Evolutionary conservation across 2,797 vertebrate species (phyloP).

Genomic region (Columba guinea): DNA sequence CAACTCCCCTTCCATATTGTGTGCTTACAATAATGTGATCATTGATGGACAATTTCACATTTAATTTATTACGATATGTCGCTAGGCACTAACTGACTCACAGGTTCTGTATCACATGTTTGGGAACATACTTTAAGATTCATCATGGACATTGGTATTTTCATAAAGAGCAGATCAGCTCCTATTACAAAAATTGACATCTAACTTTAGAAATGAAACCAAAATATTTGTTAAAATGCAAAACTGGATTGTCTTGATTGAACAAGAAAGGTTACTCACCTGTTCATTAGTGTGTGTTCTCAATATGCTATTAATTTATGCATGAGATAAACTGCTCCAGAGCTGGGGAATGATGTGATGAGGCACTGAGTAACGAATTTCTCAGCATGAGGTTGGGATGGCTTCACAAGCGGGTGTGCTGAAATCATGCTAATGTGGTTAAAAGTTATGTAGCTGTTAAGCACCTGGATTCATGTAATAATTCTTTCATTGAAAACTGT

Average conservation of each 20-base stretch:
- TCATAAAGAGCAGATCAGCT: neutral
- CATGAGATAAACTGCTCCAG: neutral
- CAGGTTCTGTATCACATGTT: neutral
- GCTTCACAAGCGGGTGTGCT: neutral
- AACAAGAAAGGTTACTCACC: neutral
- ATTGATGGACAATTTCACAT: neutral
- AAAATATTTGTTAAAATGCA: neutral
- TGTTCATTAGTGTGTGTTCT: neutral
- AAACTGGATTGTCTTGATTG: neutral
- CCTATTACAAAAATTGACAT: neutral
- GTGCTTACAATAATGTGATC: neutral
- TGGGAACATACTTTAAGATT: neutral
- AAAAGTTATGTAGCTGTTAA: neutral
- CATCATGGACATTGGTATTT: neutral
- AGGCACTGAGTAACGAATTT: neutral
- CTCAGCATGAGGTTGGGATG: neutral
- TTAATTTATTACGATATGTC: neutral
- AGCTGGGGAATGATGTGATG: neutral
- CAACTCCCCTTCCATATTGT: neutral
- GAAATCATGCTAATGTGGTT: neutral
- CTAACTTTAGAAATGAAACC: neutral
- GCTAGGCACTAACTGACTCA: neutral
- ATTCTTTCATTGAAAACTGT: neutral
- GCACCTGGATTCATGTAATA: neutral
- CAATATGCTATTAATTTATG: neutral